Evolutionary conservation across 1,140 invertebrate genomes (phyloP), one percentile per base, ranked within the genome.

Genomic region (Littorina saxatilis): DNA sequence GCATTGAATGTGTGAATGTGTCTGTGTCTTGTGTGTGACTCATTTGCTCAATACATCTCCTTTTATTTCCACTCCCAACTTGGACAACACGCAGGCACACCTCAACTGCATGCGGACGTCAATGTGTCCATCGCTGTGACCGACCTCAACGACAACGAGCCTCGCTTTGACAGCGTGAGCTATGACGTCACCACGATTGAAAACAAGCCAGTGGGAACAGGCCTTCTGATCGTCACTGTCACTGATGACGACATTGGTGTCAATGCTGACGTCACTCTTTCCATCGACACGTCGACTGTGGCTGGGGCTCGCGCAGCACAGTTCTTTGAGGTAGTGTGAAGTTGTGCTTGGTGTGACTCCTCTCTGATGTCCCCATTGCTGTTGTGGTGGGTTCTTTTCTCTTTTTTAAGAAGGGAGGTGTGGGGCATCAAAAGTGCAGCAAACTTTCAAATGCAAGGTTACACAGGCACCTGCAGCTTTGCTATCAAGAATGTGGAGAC

Each of bases 211-310:
- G 43, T 78, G 2, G 82, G 82, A 35, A 79, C 70, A 17, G 74
- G 66, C 15, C 63, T 91, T 15, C 93, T 96, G 1, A 94, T 95
- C 86, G 94, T 96, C 0, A 93, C 94, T 43, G 96, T 96, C 0
- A 94, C 95, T n/a, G 96, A 97, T 90, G 94, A 94, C 79, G 96
- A 98, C 90, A 94, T 94, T 83, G 96, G 96, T 0, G 94, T 40
- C 27, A 98, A 98, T 90, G 96, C 95, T 2, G 92, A 94, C 74
- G 93, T 98, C 1, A 93, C 92, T 27, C 99, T 98, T 89, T 94
- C 94, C n/a, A 93, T 99, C 9, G 95, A 2, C 93, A 80, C 50
- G 29, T 75, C 81, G 32, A 55, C 94, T 0, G 89, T 93, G 13
- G 87, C 89, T 61, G 96, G 96, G 5, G 50, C 72, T 15, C 55